Conservation (phyloP, 2,113 vertebrate species). For the Pandion haliaetus region DNA sequence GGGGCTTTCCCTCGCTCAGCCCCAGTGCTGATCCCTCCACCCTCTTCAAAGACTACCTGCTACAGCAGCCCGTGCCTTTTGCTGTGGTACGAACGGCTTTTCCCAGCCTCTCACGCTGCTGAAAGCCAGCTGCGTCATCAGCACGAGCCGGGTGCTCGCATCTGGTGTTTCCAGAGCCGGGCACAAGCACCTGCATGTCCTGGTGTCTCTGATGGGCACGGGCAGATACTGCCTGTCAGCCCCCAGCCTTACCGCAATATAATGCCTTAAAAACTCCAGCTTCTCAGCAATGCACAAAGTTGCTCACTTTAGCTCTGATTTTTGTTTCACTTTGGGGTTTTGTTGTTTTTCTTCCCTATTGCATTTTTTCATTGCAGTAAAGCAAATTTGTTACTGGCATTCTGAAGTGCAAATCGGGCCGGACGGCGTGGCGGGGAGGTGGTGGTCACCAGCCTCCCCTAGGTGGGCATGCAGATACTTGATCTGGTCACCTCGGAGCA, state of each 20-base stretch:
- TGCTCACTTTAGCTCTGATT: no score
- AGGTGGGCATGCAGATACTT: rapidly evolving
- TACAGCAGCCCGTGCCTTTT: neutral
- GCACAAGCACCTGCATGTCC: rapidly evolving
- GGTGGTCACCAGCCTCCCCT: neutral
- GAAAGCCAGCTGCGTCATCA: neutral
- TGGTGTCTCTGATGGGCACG: rapidly evolving
- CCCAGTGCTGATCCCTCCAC: neutral
- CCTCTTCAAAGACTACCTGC: neutral
- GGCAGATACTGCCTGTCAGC: neutral
- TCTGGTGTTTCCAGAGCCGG: neutral
- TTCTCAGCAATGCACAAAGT: neutral
- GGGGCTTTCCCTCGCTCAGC: neutral
- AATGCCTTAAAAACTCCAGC: neutral
- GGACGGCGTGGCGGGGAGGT: rapidly evolving
- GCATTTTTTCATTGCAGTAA: neutral
- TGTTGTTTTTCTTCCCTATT: neutral
- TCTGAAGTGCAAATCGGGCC: neutral
- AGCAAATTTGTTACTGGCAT: neutral
- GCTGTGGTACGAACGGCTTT: neutral
- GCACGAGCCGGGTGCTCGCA: rapidly evolving
- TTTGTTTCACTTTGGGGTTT: neutral
- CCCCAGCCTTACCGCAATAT: neutral
- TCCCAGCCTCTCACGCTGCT: no score
- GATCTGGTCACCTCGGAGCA: neutral